A percentile compares a stretch with the other conserved stretches of the same genome.
Conservation (phyloP, 2,113 vertebrate genomes). For the Saccopteryx leptura region DNA sequence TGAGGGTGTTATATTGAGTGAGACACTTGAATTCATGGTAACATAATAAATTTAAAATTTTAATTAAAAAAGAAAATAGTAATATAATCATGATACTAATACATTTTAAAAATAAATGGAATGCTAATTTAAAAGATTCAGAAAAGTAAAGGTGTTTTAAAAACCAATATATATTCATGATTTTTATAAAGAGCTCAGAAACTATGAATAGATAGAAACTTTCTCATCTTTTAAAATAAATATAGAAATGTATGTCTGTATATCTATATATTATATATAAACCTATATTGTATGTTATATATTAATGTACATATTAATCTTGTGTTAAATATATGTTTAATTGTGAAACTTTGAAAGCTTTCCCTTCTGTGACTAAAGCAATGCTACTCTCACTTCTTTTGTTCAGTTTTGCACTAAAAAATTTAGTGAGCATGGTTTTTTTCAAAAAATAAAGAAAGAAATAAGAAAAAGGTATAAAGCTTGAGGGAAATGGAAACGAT, state of each 20-base stretch:
- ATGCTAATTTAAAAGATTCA: slow-evolving; percentile 65
- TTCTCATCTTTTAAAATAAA: neutral
- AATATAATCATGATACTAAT: neutral
- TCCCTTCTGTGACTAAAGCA: neutral
- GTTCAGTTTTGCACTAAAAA: neutral
- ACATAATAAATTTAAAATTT: too few relatives aligned
- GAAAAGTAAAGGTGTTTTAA: slow-evolving; percentile 65
- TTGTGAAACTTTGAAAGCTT: slow-evolving; percentile 2
- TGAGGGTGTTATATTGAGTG: too few relatives aligned
- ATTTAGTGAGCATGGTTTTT: neutral
- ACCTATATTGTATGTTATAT: neutral
- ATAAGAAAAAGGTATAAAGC: neutral
- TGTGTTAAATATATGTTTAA: slow-evolving; percentile 13
- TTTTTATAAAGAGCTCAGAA: slow-evolving; percentile 38
- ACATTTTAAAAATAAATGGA: slow-evolving; percentile 62
- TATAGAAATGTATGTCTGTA: neutral
- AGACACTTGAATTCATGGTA: too few relatives aligned
- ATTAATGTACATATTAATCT: neutral
- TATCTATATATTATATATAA: neutral
- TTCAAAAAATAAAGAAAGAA: neutral
- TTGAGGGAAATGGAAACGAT: neutral
- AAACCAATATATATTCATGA: slow-evolving; percentile 66
- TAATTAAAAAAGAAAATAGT: too few relatives aligned
- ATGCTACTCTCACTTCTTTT: neutral
- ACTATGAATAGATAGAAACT: neutral